Evolutionary conservation across 2,888 invertebrate species (phyloP), one percentile per base, ranked within the genome.

Genomic region (Microdon myrmicae): DNA sequence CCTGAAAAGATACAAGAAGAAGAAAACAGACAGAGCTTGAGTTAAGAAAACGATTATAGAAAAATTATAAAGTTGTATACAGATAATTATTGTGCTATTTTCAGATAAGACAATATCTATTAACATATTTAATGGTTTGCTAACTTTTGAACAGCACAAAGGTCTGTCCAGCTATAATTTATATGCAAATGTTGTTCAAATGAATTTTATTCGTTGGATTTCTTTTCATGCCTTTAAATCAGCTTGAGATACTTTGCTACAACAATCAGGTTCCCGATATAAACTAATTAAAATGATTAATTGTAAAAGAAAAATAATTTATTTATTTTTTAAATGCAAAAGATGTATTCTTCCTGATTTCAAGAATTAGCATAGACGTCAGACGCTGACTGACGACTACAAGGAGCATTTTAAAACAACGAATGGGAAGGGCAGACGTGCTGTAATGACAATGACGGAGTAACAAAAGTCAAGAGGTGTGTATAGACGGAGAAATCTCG

Each of bases 41-140:
- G n/a, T n/a, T n/a, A n/a, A n/a, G n/a, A n/a, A n/a, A n/a, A n/a
- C n/a, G n/a, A n/a, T n/a, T n/a, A n/a, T n/a, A n/a, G n/a, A n/a
- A n/a, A n/a, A 26, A 34, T 26, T 13, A 20, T 9, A 23, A 48
- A n/a, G n/a, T n/a, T n/a, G n/a, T 34, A 44, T 35, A 49, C 34
- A 44, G 25, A 43, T 41, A 51, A 56, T 43, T 58, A 49, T 51
- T 53, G 31, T 43, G 37, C 23, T 19, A 41, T 45, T 35, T 44
- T 34, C 28, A 48, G 47, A 38, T 38, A 32, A 54, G 29, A 32
- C 23, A 39, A 49, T 32, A 34, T 39, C 49, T 35, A 56, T 53
- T 43, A 64, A 58, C 45, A 58, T 64, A 43, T 53, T 64, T 51
- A 51, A 64, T 64, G 58, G 43, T 64, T 64, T 53, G 47, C 38